phyloP scores from a whole-genome alignment of 2,797 vertebrate species.

The Gadopsis bispinosus region DNA sequence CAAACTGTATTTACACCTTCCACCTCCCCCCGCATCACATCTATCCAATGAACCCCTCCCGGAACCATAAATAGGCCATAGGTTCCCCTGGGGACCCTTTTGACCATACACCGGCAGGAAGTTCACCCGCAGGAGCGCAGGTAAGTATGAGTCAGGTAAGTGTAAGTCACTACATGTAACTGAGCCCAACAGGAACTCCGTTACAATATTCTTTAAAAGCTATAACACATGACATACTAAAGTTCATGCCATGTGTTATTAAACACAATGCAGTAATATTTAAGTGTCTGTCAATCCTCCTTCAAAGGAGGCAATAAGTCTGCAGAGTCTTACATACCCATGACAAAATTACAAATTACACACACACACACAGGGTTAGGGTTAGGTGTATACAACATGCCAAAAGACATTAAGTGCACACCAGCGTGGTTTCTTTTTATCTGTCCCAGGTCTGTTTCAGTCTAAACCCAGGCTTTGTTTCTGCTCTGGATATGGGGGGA shows the following conservation, averaged over 20 bases:
- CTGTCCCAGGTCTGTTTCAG: slow-evolving; percentile 4
- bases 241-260: not conserved
- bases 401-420: slow-evolving; percentile 26
- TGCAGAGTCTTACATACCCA: slow-evolving; percentile 42
- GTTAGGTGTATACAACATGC: slow-evolving; percentile 7
- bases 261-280: slow-evolving; percentile 17
- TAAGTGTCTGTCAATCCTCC: slow-evolving; percentile 11
- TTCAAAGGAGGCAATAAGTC: slow-evolving; percentile 37
- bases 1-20: too few species aligned
- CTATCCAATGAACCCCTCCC: too few species aligned
- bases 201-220: slow-evolving; percentile 4
- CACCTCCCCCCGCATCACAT: too few species aligned
- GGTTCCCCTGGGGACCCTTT: too few species aligned
- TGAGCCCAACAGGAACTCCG: too few species aligned
- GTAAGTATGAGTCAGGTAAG: too few species aligned
- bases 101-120: too few species aligned
- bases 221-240: not conserved
- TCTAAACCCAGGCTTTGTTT: slow-evolving; percentile 31
- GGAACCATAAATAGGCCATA: too few species aligned
- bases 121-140: too few species aligned
- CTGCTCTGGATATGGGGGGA: slow-evolving; percentile 8
- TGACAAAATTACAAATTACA: slow-evolving; percentile 8
- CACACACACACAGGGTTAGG: slow-evolving; percentile 3
- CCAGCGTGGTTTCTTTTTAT: slow-evolving; percentile 34
- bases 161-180: too few species aligned